phyloP scores from a whole-genome alignment of 2,797 vertebrate genomes.

The Xenopus petersii region DNA sequence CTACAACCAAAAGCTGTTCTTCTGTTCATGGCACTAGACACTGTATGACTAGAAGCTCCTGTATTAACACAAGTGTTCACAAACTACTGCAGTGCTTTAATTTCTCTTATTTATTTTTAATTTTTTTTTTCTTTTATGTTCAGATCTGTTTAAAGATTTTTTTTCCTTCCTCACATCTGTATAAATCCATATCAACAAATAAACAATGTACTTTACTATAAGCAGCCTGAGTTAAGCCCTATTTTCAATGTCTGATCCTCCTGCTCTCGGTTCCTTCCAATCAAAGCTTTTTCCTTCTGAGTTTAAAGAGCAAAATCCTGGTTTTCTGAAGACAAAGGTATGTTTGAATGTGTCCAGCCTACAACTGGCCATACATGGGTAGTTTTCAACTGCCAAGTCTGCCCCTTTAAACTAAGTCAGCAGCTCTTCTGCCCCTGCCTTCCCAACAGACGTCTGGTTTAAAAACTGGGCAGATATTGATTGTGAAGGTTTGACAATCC shows the following conservation, averaged over 20 bases:
- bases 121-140: slow-evolving; percentile 36
- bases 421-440: too few relatives aligned
- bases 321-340: too few relatives aligned
- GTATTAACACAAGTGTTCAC: slow-evolving; percentile 70
- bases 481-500: too few relatives aligned
- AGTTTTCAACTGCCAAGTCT: too few relatives aligned
- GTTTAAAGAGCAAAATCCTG: too few relatives aligned
- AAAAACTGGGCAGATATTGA: too few relatives aligned
- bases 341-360: too few relatives aligned
- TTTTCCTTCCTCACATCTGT: slow-evolving; percentile 58
- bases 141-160: slow-evolving; percentile 1
- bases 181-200: slow-evolving; percentile 63
- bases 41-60: slow-evolving; percentile 67
- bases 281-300: too few relatives aligned
- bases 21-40: slow-evolving; percentile 64
- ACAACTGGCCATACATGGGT: too few relatives aligned
- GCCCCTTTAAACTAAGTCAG: too few relatives aligned
- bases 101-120: slow-evolving; percentile 51
- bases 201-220: slow-evolving; percentile 64
- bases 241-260: slow-evolving; percentile 2
- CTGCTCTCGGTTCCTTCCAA: too few relatives aligned
- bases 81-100: slow-evolving; percentile 65
- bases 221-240: slow-evolving; percentile 41
- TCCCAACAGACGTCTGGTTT: too few relatives aligned
- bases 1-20: slow-evolving; percentile 57